Base-by-base conservation (phyloP, 2,888 invertebrate genomes). In the Eretmocerus hayati region DNA sequence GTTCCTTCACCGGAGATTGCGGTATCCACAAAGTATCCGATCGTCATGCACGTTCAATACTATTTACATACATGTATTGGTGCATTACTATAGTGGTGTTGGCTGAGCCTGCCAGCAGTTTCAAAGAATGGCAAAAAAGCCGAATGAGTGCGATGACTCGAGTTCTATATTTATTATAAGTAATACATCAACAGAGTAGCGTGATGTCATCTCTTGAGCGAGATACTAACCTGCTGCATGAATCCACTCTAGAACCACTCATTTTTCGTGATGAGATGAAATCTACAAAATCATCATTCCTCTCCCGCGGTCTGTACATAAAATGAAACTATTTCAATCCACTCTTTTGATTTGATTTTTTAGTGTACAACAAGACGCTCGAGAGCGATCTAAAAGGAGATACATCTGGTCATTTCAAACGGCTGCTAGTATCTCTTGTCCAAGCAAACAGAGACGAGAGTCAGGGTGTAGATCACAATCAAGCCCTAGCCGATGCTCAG, bases 341-440 rank as follows among this genome's bases (percentile, higher is more conserved):
- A 16, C 20, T n/a, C 20, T 33, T 15, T 31, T 2, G 9, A 4
- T 11, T 18, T 30, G 15, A n/a, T 26, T 6, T 26, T 26, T 9
- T 26, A 90, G 90, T 90, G 65, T 92, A 86, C 72, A 84, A 83
- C 59, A 87, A 83, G 70, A 72, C 81, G 50, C 73, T 95, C 56
- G 94, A 94, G 67, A 82, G 83, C 6, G 92, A 92, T 66, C 75
- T 95, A 60, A 87, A 87, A 67, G 89, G 87, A 42, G 96, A 96
- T 71, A 93, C 94, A 6, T 92, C 92, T 11, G 95, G 95, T n/a
- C 88, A 91, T 72, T 96, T 96, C 75, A 89, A 90, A 74, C 81
- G 92, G 51, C 78, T 96, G 42, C 83, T 93, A 61, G 87, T 95
- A 19, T 91, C 93, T 0, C 75, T 92, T 43, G 84, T 85, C 59